Percentiles rank a stretch among this genome's conserved stretches.
phyloP scores from a whole-genome alignment of 2,888 invertebrate genomes.

The Reticulitermes lucifugus region DNA sequence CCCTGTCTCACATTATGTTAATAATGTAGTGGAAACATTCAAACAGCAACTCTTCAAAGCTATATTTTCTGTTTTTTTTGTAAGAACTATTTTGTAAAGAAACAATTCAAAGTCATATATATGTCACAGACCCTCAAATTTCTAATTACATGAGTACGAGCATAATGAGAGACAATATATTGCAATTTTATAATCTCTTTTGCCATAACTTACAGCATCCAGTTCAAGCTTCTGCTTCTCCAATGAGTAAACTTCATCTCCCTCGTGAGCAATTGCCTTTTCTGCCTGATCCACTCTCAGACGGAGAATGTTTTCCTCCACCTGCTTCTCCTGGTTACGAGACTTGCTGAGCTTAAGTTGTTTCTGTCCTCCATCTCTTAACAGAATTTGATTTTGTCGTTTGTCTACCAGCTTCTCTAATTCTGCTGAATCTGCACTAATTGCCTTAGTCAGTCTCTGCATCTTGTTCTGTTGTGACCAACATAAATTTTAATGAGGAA shows the following conservation, averaged over 20 bases:
- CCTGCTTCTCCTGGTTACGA: conserved; percentile 66
- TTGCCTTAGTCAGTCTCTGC: conserved; percentile 40
- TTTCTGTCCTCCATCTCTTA: conserved; percentile 71
- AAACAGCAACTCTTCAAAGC: no score
- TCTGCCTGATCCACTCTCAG: conserved; percentile 76
- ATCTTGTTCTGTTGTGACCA: conserved; percentile 44
- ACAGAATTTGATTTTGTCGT: conserved; percentile 68
- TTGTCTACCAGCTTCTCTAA: conserved; percentile 61
- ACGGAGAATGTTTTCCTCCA: conserved; percentile 62
- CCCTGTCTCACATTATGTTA: no score
- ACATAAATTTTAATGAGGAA: no score
- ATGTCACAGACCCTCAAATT: no score
- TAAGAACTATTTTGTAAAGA: no score
- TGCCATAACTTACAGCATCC: conserved; percentile 69
- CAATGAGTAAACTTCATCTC: conserved; percentile 73
- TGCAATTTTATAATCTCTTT: no score
- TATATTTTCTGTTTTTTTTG: no score
- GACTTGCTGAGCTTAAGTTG: conserved; percentile 64
- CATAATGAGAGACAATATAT: no score
- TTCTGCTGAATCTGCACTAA: conserved; percentile 43
- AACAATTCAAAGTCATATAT: no score
- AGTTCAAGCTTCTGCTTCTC: conserved; percentile 76
- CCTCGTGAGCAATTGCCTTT: conserved; percentile 72
- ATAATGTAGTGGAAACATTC: no score
- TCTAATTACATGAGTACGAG: no score